Conservation (phyloP, 2,113 vertebrate genomes). For the Phodopus roborovskii region DNA sequence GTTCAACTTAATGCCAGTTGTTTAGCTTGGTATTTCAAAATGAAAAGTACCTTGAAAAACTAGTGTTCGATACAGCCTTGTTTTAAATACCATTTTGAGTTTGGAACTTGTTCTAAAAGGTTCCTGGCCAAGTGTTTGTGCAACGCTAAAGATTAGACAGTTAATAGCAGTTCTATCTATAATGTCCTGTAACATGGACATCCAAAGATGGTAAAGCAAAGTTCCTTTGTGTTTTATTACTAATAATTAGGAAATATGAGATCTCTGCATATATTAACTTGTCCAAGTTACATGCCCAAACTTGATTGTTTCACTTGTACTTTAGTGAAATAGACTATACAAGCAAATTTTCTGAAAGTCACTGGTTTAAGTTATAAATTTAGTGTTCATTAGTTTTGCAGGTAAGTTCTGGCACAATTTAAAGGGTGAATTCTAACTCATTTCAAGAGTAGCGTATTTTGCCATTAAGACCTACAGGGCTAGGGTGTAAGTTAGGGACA, state of each 20-base stretch:
- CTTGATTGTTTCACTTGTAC: constrained; percentile 43
- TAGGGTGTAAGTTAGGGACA: background rate
- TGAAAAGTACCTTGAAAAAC: constrained; percentile 50
- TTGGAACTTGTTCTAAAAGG: constrained; percentile 34
- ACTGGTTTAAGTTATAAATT: constrained; percentile 14
- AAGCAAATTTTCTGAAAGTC: constrained; percentile 30
- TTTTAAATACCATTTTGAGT: constrained; percentile 36
- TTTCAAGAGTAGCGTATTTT: constrained; percentile 16
- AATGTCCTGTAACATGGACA: background rate
- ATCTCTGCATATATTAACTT: background rate
- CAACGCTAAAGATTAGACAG: background rate
- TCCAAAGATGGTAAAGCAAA: background rate
- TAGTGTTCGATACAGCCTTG: background rate
- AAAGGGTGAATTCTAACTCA: background rate
- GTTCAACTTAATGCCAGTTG: constrained; percentile 34
- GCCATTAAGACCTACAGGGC: background rate
- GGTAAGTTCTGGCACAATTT: constrained; percentile 35
- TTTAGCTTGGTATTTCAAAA: constrained; percentile 58
- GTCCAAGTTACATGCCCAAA: background rate
- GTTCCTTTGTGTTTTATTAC: constrained; percentile 20
- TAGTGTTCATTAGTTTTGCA: constrained; percentile 17
- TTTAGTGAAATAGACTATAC: constrained; percentile 10
- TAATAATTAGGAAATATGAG: background rate
- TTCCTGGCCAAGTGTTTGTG: constrained; percentile 21
- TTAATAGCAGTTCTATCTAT: background rate